A percentile compares a stretch with the other conserved stretches of the same genome.
Evolutionary conservation across 30 jellyfish, hydroid and myxozoan species (phyloP).

Genomic region (Rhopilema esculentum): DNA sequence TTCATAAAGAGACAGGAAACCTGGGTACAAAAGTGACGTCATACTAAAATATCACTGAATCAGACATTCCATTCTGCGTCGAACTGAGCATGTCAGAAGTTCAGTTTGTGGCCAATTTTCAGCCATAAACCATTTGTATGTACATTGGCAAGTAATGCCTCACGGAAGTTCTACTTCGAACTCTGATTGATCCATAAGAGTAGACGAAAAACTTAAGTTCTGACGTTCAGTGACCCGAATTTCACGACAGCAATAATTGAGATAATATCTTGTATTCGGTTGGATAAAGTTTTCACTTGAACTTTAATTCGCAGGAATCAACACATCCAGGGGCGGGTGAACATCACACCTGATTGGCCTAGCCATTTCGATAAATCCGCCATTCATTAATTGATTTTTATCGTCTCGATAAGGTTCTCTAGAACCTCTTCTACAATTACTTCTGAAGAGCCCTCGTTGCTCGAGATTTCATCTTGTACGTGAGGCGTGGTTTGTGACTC

Average conservation of each 20-base stretch:
- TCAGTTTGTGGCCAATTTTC: background rate
- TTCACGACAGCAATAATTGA: background rate
- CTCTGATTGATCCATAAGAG: background rate
- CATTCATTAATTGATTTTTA: background rate
- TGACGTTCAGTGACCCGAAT: background rate
- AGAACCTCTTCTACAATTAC: slow-evolving; percentile 40
- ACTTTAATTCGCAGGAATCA: background rate
- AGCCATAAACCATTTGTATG: background rate
- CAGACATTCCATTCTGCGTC: background rate
- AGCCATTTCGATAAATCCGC: background rate
- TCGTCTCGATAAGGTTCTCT: slow-evolving; percentile 27
- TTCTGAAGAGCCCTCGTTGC: slow-evolving; percentile 35
- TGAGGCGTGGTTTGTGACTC: slow-evolving; percentile 19
- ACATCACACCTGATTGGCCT: background rate
- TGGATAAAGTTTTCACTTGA: background rate
- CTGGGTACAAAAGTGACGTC: background rate
- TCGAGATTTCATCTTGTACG: slow-evolving; percentile 1
- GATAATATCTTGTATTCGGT: background rate
- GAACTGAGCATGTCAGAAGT: background rate
- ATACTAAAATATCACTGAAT: background rate
- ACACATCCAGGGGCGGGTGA: background rate
- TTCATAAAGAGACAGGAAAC: background rate
- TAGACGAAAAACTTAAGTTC: background rate
- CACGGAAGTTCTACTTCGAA: background rate
- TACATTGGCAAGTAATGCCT: background rate